A percentile compares a stretch with the other conserved stretches of the same genome.
Conservation (phyloP, 2,113 vertebrate species). For the Bagarius yarrelli region DNA sequence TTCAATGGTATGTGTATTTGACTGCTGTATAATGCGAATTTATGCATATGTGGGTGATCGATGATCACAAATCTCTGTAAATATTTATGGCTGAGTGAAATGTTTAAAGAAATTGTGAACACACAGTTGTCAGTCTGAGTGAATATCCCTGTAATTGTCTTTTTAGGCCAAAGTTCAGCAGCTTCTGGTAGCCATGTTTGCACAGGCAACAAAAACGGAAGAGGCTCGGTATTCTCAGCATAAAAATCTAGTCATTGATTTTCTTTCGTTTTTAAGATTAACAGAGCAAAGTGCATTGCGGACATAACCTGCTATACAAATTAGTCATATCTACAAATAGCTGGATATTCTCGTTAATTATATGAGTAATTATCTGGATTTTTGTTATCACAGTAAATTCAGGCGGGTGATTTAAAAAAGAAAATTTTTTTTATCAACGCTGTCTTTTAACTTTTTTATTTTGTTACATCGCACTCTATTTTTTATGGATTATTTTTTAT, state of each 20-base stretch:
- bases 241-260: background rate
- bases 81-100: background rate
- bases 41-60: background rate
- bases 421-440: no score
- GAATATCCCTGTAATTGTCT: background rate
- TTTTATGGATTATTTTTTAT: no score
- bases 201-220: constrained; percentile 19
- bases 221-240: background rate
- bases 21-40: background rate
- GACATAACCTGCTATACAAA: background rate
- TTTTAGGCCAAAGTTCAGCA: constrained; percentile 16
- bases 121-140: background rate
- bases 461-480: no score
- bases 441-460: no score
- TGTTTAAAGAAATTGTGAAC: background rate
- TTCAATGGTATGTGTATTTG: background rate
- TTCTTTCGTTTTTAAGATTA: constrained; percentile 18
- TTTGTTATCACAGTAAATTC: background rate
- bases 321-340: background rate
- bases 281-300: background rate
- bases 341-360: background rate
- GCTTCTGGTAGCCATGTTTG: constrained; percentile 2
- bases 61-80: background rate
- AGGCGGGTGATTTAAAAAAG: no score
- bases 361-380: background rate